Conservation (phyloP, 1,140 invertebrate species). For the Steinernema khuongi region DNA sequence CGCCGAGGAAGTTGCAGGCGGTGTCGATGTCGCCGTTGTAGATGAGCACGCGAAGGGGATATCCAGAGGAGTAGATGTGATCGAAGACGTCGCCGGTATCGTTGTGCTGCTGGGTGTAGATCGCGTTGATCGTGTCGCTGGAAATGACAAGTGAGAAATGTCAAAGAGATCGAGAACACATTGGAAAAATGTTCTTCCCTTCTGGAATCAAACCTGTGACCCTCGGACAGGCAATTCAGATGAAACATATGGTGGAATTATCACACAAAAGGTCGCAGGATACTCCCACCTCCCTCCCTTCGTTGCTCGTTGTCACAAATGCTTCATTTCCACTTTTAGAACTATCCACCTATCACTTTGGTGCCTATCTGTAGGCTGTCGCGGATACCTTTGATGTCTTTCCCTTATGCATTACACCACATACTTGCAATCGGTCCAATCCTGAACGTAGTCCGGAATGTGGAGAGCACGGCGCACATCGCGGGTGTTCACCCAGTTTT, state of each 20-base stretch:
- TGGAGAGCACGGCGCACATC: conserved; percentile 60
- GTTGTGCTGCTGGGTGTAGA: conserved; percentile 37
- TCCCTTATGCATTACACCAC: no score
- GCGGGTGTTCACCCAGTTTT: conserved; percentile 55
- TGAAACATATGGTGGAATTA: no score
- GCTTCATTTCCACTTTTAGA: no score
- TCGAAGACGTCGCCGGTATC: conserved; percentile 36
- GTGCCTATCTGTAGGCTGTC: no score
- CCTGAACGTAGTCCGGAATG: conserved; percentile 53
- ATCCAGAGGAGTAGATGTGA: conserved; percentile 28
- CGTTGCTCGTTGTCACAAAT: no score
- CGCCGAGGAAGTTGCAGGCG: conserved; percentile 64
- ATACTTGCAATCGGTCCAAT: conserved; percentile 49
- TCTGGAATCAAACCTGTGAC: no score
- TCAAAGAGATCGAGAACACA: not conserved
- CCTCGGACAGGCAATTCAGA: no score
- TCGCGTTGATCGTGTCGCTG: conserved; percentile 35
- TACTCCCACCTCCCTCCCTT: no score
- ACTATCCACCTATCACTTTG: no score
- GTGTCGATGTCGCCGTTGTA: conserved; percentile 65
- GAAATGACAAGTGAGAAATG: conserved; percentile 14
- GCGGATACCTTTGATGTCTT: no score
- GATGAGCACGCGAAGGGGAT: conserved; percentile 59
- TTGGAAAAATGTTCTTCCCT: no score
- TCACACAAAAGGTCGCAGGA: no score